These are phyloP conservation scores for Saturnia japonica DNA, from an alignment of 2,888 invertebrate species.

Conservation along the genomic window DNA sequence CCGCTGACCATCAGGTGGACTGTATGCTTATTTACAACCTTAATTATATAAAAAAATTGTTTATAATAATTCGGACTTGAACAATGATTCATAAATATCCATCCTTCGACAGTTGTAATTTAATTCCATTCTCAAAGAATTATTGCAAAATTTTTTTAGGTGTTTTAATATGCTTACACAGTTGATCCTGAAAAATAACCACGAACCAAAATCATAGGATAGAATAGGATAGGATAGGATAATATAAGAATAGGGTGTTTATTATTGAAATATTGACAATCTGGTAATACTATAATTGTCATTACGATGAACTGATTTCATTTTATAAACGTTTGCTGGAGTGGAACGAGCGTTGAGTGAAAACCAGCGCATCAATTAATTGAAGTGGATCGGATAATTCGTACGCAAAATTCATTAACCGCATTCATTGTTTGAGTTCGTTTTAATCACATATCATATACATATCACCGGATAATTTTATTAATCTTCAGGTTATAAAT, in stretches of 20 bases:
- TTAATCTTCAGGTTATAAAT: too few relatives aligned
- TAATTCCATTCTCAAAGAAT: neutral
- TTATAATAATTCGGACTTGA: too few relatives aligned
- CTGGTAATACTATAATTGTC: neutral
- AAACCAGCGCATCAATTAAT: constrained; percentile 6
- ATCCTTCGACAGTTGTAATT: neutral
- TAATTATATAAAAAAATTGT: too few relatives aligned
- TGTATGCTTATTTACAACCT: too few relatives aligned
- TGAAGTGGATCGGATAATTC: neutral
- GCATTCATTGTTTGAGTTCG: neutral
- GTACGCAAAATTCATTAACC: constrained; percentile 9
- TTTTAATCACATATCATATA: neutral
- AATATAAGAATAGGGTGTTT: neutral
- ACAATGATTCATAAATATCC: neutral
- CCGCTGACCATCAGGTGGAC: too few relatives aligned
- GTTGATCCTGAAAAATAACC: neutral
- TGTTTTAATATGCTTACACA: neutral
- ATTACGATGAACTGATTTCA: neutral
- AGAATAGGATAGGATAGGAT: too few relatives aligned
- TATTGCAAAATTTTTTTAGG: neutral
- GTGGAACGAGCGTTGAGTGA: neutral
- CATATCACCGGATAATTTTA: neutral
- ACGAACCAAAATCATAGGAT: neutral
- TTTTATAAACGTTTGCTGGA: neutral
- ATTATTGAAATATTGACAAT: neutral